phyloP scores from a whole-genome alignment of 2,797 vertebrate genomes.

The Bufotes viridis region DNA sequence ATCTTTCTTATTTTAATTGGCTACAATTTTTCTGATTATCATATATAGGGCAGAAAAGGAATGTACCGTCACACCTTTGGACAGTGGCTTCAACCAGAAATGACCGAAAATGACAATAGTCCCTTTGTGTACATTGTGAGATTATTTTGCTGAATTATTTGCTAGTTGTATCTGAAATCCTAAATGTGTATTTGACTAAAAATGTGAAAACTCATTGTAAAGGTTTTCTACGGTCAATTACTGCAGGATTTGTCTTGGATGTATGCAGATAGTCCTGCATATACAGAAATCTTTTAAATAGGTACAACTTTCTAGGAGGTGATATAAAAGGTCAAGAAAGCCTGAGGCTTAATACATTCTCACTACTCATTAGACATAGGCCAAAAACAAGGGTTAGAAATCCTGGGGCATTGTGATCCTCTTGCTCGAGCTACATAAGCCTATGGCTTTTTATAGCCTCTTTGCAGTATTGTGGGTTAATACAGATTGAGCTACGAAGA shows the following conservation, averaged over 20 bases:
- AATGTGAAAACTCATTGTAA: background rate
- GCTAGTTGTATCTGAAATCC: background rate
- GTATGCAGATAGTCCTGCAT: constrained; percentile 29
- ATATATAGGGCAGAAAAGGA: no score
- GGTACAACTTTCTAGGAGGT: constrained; percentile 47
- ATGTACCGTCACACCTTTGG: no score
- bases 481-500: constrained; percentile 25
- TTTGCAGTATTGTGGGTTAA: constrained; percentile 34
- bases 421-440: constrained; percentile 50
- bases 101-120: no score
- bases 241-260: background rate
- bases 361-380: constrained; percentile 57
- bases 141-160: background rate
- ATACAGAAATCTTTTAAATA: constrained; percentile 41
- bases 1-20: background rate
- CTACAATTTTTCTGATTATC: no score
- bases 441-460: constrained; percentile 40
- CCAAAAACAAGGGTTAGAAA: constrained; percentile 54
- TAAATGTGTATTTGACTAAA: background rate
- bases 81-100: no score
- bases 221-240: background rate
- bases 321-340: constrained; percentile 46
- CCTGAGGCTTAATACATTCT: constrained; percentile 58
- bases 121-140: background rate
- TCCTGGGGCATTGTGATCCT: constrained; percentile 56